A percentile compares a stretch with the other conserved stretches of the same genome.
Conservation (phyloP, 1,140 invertebrate species). For the Harpegnathos saltator region DNA sequence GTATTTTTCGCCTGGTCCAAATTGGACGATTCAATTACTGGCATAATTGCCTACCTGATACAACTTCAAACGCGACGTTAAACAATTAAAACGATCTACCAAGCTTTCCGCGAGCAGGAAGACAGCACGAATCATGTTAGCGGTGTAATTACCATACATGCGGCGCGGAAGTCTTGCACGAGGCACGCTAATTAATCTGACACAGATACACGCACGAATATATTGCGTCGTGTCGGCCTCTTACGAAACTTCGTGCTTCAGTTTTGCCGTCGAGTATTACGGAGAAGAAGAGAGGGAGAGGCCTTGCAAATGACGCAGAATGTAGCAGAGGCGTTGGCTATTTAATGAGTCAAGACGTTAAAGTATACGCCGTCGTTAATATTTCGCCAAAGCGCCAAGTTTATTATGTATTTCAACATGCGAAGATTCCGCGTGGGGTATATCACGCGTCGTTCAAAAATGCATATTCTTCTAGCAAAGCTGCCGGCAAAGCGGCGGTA, state of each 20-base stretch:
- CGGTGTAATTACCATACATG: constrained; percentile 25
- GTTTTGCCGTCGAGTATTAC: constrained; percentile 44
- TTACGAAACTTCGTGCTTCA: constrained; percentile 51
- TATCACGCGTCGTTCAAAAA: constrained; percentile 14
- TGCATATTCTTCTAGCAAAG: background rate
- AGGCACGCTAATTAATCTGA: constrained; percentile 49
- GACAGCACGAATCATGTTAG: background rate
- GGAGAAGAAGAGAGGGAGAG: background rate
- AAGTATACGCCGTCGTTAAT: constrained; percentile 30
- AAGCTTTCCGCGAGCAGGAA: background rate
- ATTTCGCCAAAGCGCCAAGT: constrained; percentile 29
- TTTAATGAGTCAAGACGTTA: constrained; percentile 15
- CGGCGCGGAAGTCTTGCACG: constrained; percentile 23
- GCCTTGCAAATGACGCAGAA: constrained; percentile 24
- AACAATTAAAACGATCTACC: background rate
- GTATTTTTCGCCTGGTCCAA: background rate
- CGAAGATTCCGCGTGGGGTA: background rate
- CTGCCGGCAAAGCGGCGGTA: background rate
- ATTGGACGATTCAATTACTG: background rate
- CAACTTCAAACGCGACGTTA: background rate
- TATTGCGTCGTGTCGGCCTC: constrained; percentile 32
- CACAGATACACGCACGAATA: constrained; percentile 37
- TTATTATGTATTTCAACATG: constrained; percentile 26
- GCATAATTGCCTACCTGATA: background rate
- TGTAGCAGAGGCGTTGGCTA: background rate